Evolutionary conservation across 2,113 vertebrate genomes (phyloP), one percentile per base, ranked within the genome.

Genomic region (Natator depressus): DNA sequence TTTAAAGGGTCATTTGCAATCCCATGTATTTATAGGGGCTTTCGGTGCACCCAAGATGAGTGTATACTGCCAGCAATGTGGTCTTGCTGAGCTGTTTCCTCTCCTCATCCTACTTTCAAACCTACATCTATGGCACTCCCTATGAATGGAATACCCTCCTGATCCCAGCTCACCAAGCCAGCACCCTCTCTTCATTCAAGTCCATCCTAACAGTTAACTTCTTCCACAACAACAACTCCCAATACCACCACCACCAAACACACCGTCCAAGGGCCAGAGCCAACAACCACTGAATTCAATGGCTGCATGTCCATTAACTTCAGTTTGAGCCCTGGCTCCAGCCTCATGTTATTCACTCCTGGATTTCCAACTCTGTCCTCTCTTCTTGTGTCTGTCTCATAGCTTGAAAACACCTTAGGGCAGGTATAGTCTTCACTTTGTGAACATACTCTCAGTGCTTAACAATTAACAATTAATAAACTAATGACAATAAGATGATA

Each of bases 401-500:
- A 54, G 29, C 75, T 85, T 17, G 20, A 49, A 3, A 80, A 38
- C 31, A 88, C 1, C 31, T 93, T 95, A 87, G 17, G 79, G 27
- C 6, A 76, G 31, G 31, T 12, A 53, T 13, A n/a, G 14, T 79
- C 31, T 84, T 92, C 51, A 19, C 47, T 27, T 14, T 29, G 94
- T 96, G 69, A 54, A 25, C 9, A 53, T 55, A 42, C 91, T 93
- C 75, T 47, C 65, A 91, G 90, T 46, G 87, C 3, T 6, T 69
- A 93, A 46, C 49, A 49, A 10, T 12, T 49, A 49, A 42, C 76
- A 47, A 29, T 85, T 95, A 89, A 92, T 91, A 95, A 65, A 88
- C 65, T 90, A 93, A 89, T 89, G 69, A 80, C 54, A 95, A 65
- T 19, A 86, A 14, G 85, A 88, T 84, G 76, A 91, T 42, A 85